phyloP scores from a whole-genome alignment of 2,113 vertebrate species.

The Vidua chalybeata region DNA sequence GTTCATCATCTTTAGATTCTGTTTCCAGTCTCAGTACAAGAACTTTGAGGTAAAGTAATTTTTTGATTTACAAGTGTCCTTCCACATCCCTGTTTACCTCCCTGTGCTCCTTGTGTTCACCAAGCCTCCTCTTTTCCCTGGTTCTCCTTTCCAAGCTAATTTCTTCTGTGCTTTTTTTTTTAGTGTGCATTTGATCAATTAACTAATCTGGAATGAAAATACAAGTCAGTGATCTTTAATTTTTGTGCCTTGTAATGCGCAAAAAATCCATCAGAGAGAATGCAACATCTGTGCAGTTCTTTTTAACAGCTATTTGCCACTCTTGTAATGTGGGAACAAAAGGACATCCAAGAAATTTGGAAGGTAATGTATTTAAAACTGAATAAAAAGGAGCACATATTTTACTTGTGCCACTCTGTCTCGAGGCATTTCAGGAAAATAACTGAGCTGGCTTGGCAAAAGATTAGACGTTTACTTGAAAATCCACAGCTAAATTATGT shows the following conservation, averaged over 20 bases:
- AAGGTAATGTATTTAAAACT: not conserved
- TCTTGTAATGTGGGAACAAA: not conserved
- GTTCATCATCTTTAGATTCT: not conserved
- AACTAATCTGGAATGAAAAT: not conserved
- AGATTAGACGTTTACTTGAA: conserved; percentile 31
- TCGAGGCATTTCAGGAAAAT: conserved; percentile 10
- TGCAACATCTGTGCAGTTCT: conserved; percentile 1
- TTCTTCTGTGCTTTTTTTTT: not conserved
- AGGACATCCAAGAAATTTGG: not conserved
- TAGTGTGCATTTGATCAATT: not conserved
- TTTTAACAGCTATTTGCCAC: not conserved
- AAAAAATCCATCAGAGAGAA: not conserved
- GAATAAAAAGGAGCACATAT: not conserved
- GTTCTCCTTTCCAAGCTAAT: not conserved
- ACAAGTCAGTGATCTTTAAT: not conserved
- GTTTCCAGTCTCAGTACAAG: not conserved
- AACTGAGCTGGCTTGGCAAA: conserved; percentile 19
- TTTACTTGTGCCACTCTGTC: conserved; percentile 1
- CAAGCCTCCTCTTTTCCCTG: not conserved
- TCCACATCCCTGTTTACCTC: not conserved
- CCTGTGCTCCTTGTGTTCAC: not conserved
- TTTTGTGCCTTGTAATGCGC: not conserved
- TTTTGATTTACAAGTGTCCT: not conserved
- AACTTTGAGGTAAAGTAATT: not conserved
- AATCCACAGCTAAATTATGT: conserved; percentile 40